Percentiles rank a stretch among this genome's conserved stretches.
Conservation (phyloP, 2,113 vertebrate genomes). For the Macquaria australasica region DNA sequence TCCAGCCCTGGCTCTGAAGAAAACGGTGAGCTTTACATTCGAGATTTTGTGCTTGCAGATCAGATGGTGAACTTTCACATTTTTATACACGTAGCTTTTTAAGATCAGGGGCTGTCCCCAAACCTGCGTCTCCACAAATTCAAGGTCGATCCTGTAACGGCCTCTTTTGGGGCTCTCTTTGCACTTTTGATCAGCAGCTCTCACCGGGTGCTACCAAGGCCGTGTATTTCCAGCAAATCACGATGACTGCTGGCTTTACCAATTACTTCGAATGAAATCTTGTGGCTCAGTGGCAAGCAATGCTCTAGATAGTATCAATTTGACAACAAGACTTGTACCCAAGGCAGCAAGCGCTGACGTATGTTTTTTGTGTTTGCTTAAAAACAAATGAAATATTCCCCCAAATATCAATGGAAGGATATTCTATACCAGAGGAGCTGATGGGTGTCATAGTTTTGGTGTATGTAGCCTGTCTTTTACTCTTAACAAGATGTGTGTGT, state of each 20-base stretch:
- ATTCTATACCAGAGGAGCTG: background rate
- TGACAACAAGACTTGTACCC: background rate
- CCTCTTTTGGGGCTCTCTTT: background rate
- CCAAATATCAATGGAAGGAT: background rate
- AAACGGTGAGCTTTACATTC: slow-evolving; percentile 81
- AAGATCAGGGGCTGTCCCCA: background rate
- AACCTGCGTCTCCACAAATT: background rate
- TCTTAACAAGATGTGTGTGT: slow-evolving; percentile 19
- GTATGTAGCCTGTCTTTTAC: background rate
- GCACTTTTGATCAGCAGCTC: background rate
- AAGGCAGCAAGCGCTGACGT: too few species aligned
- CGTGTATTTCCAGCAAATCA: background rate
- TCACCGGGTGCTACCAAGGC: background rate
- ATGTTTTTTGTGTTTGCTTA: background rate
- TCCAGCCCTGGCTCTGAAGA: slow-evolving; percentile 86
- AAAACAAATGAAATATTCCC: background rate
- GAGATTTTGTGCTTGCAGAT: background rate
- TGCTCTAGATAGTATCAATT: background rate
- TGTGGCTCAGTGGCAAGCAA: background rate
- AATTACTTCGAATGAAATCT: background rate
- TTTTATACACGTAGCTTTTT: too few species aligned
- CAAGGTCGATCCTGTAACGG: background rate
- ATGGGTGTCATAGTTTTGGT: background rate
- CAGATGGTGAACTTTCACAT: background rate
- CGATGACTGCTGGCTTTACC: background rate